Conservation (phyloP, 2,113 vertebrate species). For the Tyto alba region DNA sequence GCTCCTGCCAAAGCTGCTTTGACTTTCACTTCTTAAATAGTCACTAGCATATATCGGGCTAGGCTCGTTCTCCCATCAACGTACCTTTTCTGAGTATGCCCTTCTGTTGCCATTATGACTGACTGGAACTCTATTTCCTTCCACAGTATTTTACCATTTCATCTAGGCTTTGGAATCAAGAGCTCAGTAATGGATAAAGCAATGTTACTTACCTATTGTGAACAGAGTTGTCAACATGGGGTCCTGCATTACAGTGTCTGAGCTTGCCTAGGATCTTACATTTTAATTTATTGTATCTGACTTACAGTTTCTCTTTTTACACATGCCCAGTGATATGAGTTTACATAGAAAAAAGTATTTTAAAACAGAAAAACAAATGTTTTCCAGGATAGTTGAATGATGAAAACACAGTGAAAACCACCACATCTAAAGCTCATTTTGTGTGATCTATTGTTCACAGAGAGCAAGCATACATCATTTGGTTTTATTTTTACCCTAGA, state of each 20-base stretch:
- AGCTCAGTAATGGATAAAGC: neutral
- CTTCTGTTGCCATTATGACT: neutral
- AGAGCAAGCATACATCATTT: slow-evolving; percentile 26
- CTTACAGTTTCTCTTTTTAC: neutral
- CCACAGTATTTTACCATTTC: neutral
- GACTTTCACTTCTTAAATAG: neutral
- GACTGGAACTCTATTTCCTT: neutral
- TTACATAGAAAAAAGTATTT: neutral
- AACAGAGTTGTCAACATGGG: neutral
- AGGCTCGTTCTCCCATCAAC: neutral
- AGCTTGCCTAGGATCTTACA: neutral
- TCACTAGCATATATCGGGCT: rapidly evolving
- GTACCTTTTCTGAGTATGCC: neutral
- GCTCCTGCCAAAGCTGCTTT: neutral
- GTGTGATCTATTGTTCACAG: slow-evolving; percentile 38
- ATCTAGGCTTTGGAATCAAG: neutral
- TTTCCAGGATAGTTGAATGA: neutral
- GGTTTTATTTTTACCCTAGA: slow-evolving; percentile 60
- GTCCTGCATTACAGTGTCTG: neutral
- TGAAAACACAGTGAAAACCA: neutral
- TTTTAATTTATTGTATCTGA: neutral
- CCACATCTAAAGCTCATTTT: neutral
- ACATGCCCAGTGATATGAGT: neutral
- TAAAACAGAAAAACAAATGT: slow-evolving; percentile 34
- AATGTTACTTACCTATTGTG: neutral